Base-by-base conservation (phyloP, 2,888 invertebrate genomes). In the Vandiemenella viatica region DNA sequence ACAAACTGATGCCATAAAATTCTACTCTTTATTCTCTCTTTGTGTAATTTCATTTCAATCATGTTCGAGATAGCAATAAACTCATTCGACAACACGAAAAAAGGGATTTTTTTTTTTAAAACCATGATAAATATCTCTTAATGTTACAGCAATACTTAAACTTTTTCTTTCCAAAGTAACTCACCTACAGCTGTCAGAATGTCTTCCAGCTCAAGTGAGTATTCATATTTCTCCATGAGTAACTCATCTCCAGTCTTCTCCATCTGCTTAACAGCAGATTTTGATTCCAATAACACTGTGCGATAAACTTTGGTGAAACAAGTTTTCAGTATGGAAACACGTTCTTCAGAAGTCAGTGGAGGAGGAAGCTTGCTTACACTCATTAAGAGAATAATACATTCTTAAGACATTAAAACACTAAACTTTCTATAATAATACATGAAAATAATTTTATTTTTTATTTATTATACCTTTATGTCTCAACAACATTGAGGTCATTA, bases 251-350 rank as follows among this genome's bases (percentile, higher is more conserved):
- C n/a, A n/a, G n/a, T n/a, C n/a, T n/a, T n/a, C n/a, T n/a, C n/a
- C n/a, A n/a, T n/a, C n/a, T 32, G 10, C 13, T n/a, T 32, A 13
- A 10, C 32, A 32, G 10, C 32, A 32, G 32, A 32, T 13, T 45
- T 26, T 4, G 22, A n/a, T 16, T 23, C 32, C 13, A 41, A 13
- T 26, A 45, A 42, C 16, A 62, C 66, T n/a, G 19, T n/a, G 21
- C 13, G 67, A 54, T 63, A 68, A 15, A 70, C 65, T 43, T 63
- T 65, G 53, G 67, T 66, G 51, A 71, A 70, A 56, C 68, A 67
- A 53, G 79, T 74, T 59, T 79, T 72, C 19, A 83, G 65, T 50
- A 83, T 74, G 1, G 73, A 74, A 41, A 77, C 74, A 53, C 82
- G 72, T 60, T 80, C 79, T 55, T 79, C 76, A 0, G 75, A 71